These are phyloP conservation scores for Girardia tigrina DNA, from an alignment of 2,888 invertebrate species.

Conservation along the genomic window DNA sequence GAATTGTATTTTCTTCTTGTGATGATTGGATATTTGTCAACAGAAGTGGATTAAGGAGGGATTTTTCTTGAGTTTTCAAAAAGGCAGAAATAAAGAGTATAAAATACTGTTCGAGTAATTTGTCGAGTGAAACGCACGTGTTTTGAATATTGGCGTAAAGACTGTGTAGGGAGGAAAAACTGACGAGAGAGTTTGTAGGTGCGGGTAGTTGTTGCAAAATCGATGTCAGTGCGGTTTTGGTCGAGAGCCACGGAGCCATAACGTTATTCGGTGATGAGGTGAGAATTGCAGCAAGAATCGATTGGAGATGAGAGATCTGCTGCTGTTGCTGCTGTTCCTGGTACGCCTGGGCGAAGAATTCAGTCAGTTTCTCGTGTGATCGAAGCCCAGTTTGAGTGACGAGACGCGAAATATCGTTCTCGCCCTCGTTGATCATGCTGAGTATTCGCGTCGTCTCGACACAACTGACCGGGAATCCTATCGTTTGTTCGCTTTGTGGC, in stretches of 20 bases:
- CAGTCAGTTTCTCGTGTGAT: not conserved
- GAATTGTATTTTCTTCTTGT: not conserved
- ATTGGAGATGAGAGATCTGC: conserved; percentile 20
- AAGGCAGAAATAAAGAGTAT: not conserved
- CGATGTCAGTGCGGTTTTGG: not conserved
- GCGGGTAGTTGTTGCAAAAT: not conserved
- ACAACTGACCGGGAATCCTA: not conserved
- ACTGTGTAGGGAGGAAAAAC: conserved; percentile 5
- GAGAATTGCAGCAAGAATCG: conserved; percentile 8
- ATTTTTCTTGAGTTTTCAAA: conserved; percentile 23
- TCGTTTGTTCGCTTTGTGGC: not conserved
- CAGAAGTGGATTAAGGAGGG: not conserved
- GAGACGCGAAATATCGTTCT: not conserved
- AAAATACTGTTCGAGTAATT: conserved; percentile 19
- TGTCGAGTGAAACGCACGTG: not conserved
- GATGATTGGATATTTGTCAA: not conserved
- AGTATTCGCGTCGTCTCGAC: not conserved
- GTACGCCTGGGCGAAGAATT: not conserved
- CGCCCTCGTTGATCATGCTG: not conserved
- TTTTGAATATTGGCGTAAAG: conserved; percentile 20
- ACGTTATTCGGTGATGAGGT: conserved; percentile 17
- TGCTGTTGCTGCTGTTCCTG: conserved; percentile 7
- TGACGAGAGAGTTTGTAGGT: not conserved
- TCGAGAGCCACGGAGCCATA: not conserved
- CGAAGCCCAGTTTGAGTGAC: not conserved